Base-by-base conservation (phyloP, 2,888 invertebrate genomes). In the Sarcophaga subvicina region DNA sequence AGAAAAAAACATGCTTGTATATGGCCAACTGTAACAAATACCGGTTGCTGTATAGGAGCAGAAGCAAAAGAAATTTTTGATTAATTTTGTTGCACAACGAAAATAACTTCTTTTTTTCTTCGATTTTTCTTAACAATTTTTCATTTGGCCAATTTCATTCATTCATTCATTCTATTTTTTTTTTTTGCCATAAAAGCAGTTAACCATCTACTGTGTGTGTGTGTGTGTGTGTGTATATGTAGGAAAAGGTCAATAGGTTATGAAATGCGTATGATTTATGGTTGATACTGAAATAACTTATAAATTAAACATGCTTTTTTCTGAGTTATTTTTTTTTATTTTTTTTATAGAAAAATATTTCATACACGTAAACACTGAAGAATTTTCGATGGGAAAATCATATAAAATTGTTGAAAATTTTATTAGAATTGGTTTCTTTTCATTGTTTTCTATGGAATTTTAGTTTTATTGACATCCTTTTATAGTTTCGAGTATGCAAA, bases 201-300 rank as follows among this genome's bases (percentile, higher is more conserved):
- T 54, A 17, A 54, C 54, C 17, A 54, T 14, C 80, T 85, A n/a
- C 80, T 77, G 80, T 85, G 22, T 62, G 49, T 25, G 14, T 14
- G 49, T n/a, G n/a, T n/a, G n/a, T 25, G 62, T 62, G 14, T 14
- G 49, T 62, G 17, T 59, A 17, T 17, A 17, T 27, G 27, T 17
- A 22, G 49, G 49, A 70, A 8, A 22, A 63, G 78, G 70, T 85
- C 64, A 82, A 78, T 59, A 75, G 76, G 76, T 75, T 66, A 27
- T 20, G 60, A 75, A 73, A 75, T 85, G 84, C 84, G 84, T 85
- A 83, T 83, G 80, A 86, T 83, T 86, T 86, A 83, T 86, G 59
- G 77, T 54, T 77, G 63, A 59, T 77, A 66, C 11, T 60, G 22
- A 62, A 77, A 54, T 69, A 85, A 66, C 77, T 71, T 14, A 63